These are phyloP conservation scores for Lithophane ornitopus DNA, from an alignment of 2,888 invertebrate species.

Conservation along the genomic window DNA sequence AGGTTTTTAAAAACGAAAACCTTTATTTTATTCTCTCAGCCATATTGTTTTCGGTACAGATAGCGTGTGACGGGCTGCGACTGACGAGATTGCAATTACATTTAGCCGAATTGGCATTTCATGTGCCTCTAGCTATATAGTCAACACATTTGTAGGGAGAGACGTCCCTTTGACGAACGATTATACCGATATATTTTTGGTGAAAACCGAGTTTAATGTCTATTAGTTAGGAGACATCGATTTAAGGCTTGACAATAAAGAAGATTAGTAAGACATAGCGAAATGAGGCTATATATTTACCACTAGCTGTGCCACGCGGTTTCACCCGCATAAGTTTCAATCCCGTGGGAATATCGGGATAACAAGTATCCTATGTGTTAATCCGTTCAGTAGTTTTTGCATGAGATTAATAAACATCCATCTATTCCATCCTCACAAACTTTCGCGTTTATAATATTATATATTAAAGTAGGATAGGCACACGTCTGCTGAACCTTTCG, in stretches of 20 bases:
- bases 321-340: no score
- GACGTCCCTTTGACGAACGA: slow-evolving; percentile 19
- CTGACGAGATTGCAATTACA: slow-evolving; percentile 63
- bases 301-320: not conserved
- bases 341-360: no score
- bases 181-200: not conserved
- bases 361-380: no score
- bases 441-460: no score
- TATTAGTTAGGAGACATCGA: not conserved
- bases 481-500: not conserved
- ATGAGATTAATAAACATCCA: no score
- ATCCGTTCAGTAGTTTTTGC: no score
- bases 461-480: no score
- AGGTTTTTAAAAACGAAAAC: slow-evolving; percentile 31
- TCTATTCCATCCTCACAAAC: no score
- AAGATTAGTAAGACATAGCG: not conserved
- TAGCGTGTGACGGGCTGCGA: slow-evolving; percentile 48
- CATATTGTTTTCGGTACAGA: slow-evolving; percentile 59
- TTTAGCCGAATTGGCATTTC: slow-evolving; percentile 57
- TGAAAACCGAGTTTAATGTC: not conserved
- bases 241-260: not conserved
- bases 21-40: slow-evolving; percentile 51
- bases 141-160: slow-evolving; percentile 32
- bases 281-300: not conserved
- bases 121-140: slow-evolving; percentile 35